phyloP scores from a whole-genome alignment of 2,888 invertebrate species.

The Patella depressa region DNA sequence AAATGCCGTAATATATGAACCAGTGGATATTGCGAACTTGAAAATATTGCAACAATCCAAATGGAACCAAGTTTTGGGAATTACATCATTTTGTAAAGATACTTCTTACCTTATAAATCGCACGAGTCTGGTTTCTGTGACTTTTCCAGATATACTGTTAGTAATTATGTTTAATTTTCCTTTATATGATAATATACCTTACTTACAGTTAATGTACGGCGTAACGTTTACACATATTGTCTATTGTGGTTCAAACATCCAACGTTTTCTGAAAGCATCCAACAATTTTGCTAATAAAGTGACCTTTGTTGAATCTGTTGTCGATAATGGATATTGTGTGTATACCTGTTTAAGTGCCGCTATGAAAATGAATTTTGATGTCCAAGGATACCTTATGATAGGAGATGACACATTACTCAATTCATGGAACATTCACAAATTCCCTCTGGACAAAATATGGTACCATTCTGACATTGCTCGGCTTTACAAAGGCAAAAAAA shows the following conservation, averaged over 20 bases:
- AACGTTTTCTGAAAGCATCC: not conserved
- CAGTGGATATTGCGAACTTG: not conserved
- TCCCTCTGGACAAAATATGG: conserved; percentile 16
- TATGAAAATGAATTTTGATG: conserved; percentile 35
- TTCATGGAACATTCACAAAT: not conserved
- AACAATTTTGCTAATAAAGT: not conserved
- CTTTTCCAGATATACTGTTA: conserved; percentile 7
- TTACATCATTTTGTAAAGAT: not conserved
- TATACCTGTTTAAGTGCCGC: conserved; percentile 33
- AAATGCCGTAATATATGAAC: not conserved
- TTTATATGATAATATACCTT: conserved; percentile 1
- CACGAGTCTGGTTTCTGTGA: not conserved
- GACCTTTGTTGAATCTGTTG: conserved; percentile 19
- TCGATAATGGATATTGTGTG: not conserved
- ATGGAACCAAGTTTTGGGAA: conserved; percentile 12
- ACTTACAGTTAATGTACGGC: conserved; percentile 20
- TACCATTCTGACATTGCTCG: no score
- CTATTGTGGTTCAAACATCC: conserved; percentile 8
- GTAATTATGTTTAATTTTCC: conserved; percentile 11
- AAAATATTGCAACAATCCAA: not conserved
- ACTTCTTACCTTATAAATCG: not conserved
- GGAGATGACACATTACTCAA: conserved; percentile 34
- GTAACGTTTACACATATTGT: conserved; percentile 9
- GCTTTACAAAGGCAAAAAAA: not conserved
- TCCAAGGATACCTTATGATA: conserved; percentile 36